phyloP scores from a whole-genome alignment of 2,888 invertebrate genomes.

The Hypomecis atomaria region DNA sequence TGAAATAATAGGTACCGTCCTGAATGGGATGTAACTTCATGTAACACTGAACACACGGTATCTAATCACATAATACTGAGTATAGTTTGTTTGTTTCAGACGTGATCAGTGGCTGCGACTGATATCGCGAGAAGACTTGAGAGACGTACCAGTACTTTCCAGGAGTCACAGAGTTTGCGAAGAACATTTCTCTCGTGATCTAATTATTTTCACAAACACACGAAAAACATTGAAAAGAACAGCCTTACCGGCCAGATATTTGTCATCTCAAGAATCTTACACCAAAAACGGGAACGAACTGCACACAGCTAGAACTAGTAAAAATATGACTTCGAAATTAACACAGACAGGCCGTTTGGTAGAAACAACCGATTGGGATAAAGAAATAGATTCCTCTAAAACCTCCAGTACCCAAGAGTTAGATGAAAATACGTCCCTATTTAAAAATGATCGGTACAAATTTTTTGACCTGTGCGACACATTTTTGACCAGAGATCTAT shows the following conservation, averaged over 20 bases:
- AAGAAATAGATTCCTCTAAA: neutral
- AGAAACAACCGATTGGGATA: neutral
- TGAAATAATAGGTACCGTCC: too few relatives aligned
- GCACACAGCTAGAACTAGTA: neutral
- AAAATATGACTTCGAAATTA: neutral
- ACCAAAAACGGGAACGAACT: neutral
- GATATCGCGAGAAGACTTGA: constrained; percentile 14
- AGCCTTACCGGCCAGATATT: constrained; percentile 2
- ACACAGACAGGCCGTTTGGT: neutral
- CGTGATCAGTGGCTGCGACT: constrained; percentile 12
- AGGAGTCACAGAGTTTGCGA: constrained; percentile 14
- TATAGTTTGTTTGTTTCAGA: constrained; percentile 13
- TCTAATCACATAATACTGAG: neutral
- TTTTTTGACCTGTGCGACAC: constrained; percentile 7
- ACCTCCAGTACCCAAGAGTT: neutral
- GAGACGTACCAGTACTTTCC: neutral
- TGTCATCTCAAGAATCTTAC: neutral
- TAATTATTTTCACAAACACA: neutral
- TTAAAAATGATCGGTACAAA: neutral
- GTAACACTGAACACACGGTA: too few relatives aligned
- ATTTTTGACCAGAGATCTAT: constrained; percentile 10
- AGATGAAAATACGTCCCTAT: too few relatives aligned
- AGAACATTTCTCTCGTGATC: constrained; percentile 14
- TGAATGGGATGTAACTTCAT: too few relatives aligned
- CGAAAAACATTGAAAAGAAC: constrained; percentile 9